Percentiles rank a stretch among this genome's conserved stretches.
Conservation (phyloP, 1,140 invertebrate genomes). For the Drosophila prosaltans region DNA sequence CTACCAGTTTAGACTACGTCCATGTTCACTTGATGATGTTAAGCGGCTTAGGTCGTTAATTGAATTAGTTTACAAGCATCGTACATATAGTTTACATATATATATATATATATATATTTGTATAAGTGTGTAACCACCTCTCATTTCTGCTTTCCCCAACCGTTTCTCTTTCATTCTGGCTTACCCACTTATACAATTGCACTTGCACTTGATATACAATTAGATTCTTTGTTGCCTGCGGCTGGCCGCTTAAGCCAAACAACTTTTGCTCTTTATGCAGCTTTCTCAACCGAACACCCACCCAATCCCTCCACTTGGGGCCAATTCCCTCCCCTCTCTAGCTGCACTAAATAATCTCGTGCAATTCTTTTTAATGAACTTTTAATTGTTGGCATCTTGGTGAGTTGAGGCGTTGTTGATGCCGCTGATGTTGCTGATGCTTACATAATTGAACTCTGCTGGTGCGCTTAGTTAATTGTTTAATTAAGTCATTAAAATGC, state of each 20-base stretch:
- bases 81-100: constrained; percentile 31
- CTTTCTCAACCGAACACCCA: constrained; percentile 26
- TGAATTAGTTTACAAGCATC: constrained; percentile 77
- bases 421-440: constrained; percentile 38
- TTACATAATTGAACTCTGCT: constrained; percentile 76
- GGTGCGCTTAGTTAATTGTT: constrained; percentile 68
- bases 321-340: neutral
- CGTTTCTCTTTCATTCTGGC: neutral
- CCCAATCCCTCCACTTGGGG: neutral
- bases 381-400: constrained; percentile 76
- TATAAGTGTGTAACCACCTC: constrained; percentile 19
- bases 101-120: constrained; percentile 24
- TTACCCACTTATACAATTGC: constrained; percentile 61
- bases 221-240: constrained; percentile 69
- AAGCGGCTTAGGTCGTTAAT: constrained; percentile 78
- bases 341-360: constrained; percentile 30
- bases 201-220: constrained; percentile 78
- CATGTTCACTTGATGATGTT: constrained; percentile 67
- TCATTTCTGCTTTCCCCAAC: neutral
- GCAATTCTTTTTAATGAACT: constrained; percentile 69
- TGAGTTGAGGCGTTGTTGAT: constrained; percentile 6
- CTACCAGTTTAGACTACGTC: neutral
- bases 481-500: constrained; percentile 79
- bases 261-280: constrained; percentile 56
- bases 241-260: constrained; percentile 45